Percentiles rank a stretch among this genome's conserved stretches.
These are phyloP conservation scores for Notolabrus celidotus DNA, from an alignment of 2,797 vertebrate genomes.

Conservation along the genomic window DNA sequence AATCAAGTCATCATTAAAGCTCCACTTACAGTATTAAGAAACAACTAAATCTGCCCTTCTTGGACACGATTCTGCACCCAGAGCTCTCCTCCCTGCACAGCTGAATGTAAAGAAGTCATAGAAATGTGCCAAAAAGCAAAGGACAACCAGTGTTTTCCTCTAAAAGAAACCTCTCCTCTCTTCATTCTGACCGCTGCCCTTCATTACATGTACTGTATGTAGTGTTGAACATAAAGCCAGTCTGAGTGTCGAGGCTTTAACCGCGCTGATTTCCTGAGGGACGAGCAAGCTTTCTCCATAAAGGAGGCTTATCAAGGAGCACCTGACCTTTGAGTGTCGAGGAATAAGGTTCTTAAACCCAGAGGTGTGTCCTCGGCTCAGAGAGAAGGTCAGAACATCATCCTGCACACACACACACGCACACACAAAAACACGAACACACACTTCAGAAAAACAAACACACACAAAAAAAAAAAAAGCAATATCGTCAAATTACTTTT, in stretches of 20 bases:
- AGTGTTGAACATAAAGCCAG: constrained; percentile 18
- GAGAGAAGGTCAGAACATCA: constrained; percentile 62
- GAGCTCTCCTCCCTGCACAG: constrained; percentile 12
- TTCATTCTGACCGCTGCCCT: constrained; percentile 1
- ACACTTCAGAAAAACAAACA: neutral
- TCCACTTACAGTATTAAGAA: too few relatives aligned
- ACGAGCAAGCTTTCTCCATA: constrained; percentile 51
- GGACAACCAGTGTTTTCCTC: constrained; percentile 60
- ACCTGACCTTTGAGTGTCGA: constrained; percentile 65
- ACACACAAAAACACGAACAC: constrained; percentile 2
- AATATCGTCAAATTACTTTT: constrained; percentile 39
- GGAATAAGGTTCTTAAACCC: constrained; percentile 58
- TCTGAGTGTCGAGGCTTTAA: constrained; percentile 29
- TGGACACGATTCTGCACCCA: too few relatives aligned
- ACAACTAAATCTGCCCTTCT: too few relatives aligned
- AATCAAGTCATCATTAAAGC: too few relatives aligned
- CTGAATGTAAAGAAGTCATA: constrained; percentile 49
- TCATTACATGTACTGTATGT: constrained; percentile 24
- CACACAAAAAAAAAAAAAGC: neutral
- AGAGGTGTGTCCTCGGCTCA: constrained; percentile 51
- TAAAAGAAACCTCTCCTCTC: neutral
- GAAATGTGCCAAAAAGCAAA: constrained; percentile 65
- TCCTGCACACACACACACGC: constrained; percentile 27
- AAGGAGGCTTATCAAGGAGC: constrained; percentile 56
- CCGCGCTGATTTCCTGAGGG: constrained; percentile 61